These are phyloP conservation scores for Pollenia amentaria DNA, from an alignment of 2,888 invertebrate genomes.

Conservation along the genomic window DNA sequence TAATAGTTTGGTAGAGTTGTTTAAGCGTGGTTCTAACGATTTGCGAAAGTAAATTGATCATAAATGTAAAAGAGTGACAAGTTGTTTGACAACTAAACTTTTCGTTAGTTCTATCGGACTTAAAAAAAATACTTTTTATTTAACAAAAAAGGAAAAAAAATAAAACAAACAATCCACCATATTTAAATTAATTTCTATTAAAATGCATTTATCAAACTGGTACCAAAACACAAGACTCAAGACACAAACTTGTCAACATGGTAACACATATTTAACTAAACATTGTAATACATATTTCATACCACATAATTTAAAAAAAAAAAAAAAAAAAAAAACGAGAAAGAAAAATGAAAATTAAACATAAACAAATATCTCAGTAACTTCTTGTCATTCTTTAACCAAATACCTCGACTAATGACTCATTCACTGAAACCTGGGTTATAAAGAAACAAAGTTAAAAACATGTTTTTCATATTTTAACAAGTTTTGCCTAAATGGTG, in stretches of 20 bases:
- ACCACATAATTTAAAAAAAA: neutral
- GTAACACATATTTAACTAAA: constrained; percentile 24
- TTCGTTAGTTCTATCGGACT: neutral
- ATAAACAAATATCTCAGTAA: constrained; percentile 30
- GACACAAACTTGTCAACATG: constrained; percentile 28
- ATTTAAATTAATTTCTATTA: neutral
- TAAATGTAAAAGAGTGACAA: no score
- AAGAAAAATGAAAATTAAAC: neutral
- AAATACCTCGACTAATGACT: constrained; percentile 59
- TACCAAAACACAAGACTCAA: constrained; percentile 37
- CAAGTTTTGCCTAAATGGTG: constrained; percentile 58
- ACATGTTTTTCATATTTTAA: constrained; percentile 51
- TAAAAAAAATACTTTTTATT: neutral
- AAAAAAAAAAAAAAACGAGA: neutral
- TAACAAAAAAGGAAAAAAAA: neutral
- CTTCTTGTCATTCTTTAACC: constrained; percentile 47
- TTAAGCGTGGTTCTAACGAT: no score
- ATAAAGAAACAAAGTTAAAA: constrained; percentile 9
- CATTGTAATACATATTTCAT: constrained; percentile 1
- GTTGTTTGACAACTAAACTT: no score
- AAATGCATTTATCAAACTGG: neutral
- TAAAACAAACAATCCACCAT: neutral
- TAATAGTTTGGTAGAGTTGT: no score
- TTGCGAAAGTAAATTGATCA: no score
- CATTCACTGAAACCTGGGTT: constrained; percentile 31